These are phyloP conservation scores for Araneus ventricosus DNA, from an alignment of 1,140 invertebrate genomes.

Conservation along the genomic window DNA sequence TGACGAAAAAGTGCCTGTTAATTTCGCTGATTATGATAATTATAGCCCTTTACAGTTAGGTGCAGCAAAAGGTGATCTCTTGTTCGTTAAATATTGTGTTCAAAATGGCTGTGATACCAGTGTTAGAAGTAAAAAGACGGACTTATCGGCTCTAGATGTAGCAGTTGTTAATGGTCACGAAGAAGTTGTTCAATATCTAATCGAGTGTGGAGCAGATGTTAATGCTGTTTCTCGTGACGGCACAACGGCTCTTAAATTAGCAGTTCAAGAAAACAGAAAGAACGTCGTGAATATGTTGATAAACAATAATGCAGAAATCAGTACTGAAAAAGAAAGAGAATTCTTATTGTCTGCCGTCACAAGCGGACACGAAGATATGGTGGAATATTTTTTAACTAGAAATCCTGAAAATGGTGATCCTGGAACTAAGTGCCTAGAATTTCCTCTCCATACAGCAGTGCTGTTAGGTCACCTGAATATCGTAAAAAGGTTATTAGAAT, in stretches of 20 bases:
- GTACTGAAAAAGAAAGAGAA: slow-evolving; percentile 83
- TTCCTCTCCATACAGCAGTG: neutral
- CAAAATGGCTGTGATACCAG: neutral
- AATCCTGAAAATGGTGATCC: neutral
- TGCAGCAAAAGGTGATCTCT: slow-evolving; percentile 94
- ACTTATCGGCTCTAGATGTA: neutral
- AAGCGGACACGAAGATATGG: neutral
- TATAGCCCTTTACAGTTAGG: slow-evolving; percentile 93
- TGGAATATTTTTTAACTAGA: neutral
- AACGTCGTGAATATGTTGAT: slow-evolving; percentile 84
- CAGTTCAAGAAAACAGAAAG: slow-evolving; percentile 78
- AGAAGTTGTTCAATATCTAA: neutral
- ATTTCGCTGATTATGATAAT: neutral
- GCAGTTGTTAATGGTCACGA: neutral
- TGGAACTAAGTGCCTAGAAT: neutral
- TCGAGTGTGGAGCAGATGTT: neutral
- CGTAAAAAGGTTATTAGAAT: neutral
- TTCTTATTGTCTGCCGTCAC: neutral
- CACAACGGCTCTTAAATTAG: slow-evolving; percentile 78
- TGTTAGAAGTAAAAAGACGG: neutral
- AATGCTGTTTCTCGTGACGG: neutral
- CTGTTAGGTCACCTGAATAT: slow-evolving; percentile 75
- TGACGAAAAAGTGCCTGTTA: neutral
- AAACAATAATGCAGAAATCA: slow-evolving; percentile 89
- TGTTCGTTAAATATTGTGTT: slow-evolving; percentile 89